Conservation (phyloP, 1,140 invertebrate genomes). For the Lordiphosa mommai region DNA sequence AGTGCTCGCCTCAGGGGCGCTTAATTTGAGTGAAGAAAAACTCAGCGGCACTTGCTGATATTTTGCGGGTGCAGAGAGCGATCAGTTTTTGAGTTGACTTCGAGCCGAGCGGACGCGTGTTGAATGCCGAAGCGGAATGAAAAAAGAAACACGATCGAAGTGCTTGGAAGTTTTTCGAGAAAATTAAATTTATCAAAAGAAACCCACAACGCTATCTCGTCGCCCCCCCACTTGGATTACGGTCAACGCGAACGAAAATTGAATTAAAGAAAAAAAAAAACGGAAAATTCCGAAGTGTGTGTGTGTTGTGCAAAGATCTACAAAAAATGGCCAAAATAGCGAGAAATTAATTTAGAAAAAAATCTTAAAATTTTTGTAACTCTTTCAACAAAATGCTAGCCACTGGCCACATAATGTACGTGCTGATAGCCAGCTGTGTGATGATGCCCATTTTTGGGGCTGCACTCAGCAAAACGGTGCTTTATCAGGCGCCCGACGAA, state of each 20-base stretch:
- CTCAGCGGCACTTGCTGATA: conserved; percentile 44
- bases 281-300: conserved; percentile 30
- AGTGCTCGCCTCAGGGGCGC: conserved; percentile 40
- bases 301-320: conserved; percentile 41
- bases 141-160: conserved; percentile 32
- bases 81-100: conserved; percentile 76
- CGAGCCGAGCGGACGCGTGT: conserved; percentile 62
- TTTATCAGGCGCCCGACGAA: conserved; percentile 91
- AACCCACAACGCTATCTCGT: conserved; percentile 37
- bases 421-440: conserved; percentile 83
- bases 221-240: conserved; percentile 74
- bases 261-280: conserved; percentile 41
- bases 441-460: conserved; percentile 86
- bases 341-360: conserved; percentile 43
- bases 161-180: conserved; percentile 25
- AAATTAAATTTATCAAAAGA: conserved; percentile 32
- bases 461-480: conserved; percentile 85
- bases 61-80: conserved; percentile 25
- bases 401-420: conserved; percentile 64
- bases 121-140: conserved; percentile 27
- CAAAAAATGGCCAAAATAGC: conserved; percentile 45
- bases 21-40: too few species aligned
- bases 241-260: conserved; percentile 64
- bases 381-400: conserved; percentile 50
- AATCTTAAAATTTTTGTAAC: conserved; percentile 8